Evolutionary conservation across 2,888 invertebrate genomes (phyloP), one percentile per base, ranked within the genome.

Genomic region (Neoscelio sp.): DNA sequence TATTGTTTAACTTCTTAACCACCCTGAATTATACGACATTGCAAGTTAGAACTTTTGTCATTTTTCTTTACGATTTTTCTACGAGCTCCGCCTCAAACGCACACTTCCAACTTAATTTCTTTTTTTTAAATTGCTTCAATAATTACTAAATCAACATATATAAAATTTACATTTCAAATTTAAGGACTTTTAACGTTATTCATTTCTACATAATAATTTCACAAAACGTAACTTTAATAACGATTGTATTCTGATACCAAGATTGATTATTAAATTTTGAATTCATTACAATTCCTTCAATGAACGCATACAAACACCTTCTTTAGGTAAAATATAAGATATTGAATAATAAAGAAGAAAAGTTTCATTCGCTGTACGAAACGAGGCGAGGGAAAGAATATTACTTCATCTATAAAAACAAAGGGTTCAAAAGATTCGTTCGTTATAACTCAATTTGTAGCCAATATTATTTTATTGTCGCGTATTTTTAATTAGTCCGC

Each of bases 401-500:
- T 87, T 85, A 85, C 83, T 79, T 83, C 82, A 83, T 85, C 82
- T 84, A 85, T 84, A 85, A 86, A 82, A 78, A 77, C 75, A 83
- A 85, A 75, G 78, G 75, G 60, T 74, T 80, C 81, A 82, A 83
- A 83, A 82, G 82, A 79, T 71, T 54, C 74, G 54, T 79, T 58
- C 35, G 78, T 80, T 81, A 77, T 82, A 84, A 84, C 84, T 85
- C 86, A 86, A 89, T 88, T 89, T 88, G 87, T 89, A 87, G 87
- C 88, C 88, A 87, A 88, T 89, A 88, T 89, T 87, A 86, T 88
- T 89, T 88, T 87, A 89, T 89, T 88, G 87, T 82, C 85, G 84
- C 87, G 84, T 88, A 87, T 89, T 89, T 89, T 88, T 89, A 89
- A 89, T 89, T 89, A 89, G 87, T 85, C 81, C 80, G 85, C 85